These are phyloP conservation scores for Fukomys damarensis DNA, from an alignment of 2,113 vertebrate species.

Conservation along the genomic window DNA sequence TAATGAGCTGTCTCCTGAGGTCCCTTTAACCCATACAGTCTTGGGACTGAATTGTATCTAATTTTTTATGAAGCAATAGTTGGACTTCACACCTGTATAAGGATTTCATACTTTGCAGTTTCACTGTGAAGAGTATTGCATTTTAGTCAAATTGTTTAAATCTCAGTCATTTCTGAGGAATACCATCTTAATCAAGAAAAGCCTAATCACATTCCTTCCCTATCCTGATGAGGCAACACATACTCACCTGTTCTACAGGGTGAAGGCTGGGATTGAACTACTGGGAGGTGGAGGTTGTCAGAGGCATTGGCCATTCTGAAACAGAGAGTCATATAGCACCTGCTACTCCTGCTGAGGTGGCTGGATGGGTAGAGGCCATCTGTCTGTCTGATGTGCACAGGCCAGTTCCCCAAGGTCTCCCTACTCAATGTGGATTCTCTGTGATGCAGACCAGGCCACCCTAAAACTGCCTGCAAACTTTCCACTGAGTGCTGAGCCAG, in stretches of 20 bases:
- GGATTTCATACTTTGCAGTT: neutral
- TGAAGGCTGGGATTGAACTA: neutral
- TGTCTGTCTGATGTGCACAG: neutral
- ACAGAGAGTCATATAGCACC: neutral
- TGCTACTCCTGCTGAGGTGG: neutral
- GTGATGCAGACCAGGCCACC: neutral
- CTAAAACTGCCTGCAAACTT: slow-evolving; percentile 62
- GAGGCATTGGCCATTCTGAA: neutral
- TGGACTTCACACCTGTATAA: neutral
- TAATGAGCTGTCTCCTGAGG: neutral
- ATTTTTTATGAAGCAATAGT: neutral
- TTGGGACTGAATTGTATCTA: neutral
- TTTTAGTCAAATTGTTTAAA: neutral
- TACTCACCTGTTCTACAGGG: neutral
- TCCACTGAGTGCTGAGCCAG: neutral
- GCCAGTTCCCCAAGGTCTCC: neutral
- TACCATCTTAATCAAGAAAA: neutral
- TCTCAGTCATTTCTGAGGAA: neutral
- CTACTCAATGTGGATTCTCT: neutral
- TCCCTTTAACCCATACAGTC: neutral
- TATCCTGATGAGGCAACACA: neutral
- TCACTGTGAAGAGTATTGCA: neutral
- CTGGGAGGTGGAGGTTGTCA: neutral
- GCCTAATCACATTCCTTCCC: neutral
- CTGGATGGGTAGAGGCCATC: neutral